Base-by-base conservation (phyloP, 2,888 invertebrate species). In the Drosophila niveifrons region DNA sequence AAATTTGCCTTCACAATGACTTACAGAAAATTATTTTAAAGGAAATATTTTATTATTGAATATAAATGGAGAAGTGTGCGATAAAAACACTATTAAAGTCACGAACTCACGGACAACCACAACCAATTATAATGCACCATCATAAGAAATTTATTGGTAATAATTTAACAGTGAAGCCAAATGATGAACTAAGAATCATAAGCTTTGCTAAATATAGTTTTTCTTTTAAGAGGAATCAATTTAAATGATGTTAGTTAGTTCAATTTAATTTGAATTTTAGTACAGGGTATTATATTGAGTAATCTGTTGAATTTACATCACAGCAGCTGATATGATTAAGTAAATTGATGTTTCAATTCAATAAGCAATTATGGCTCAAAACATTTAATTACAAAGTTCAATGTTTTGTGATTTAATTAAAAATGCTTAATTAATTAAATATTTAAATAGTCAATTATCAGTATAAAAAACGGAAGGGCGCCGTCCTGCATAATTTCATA, bases 361-460 rank as follows among this genome's bases (percentile, higher is more conserved):
- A 36, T 36, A 36, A 36, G 36, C 36, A 36, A 36, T 36, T 36
- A 36, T 36, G 6, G 43, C 31, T 55, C 41, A 64, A 56, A 63
- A 66, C 23, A 61, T 63, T 70, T 48, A 69, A 75, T 64, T 69
- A 23, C 29, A 52, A 41, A 51, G 29, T 34, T 29, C n/a, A 48
- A 23, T 57, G 51, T 53, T 44, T 23, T 18, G 9, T 46, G 36
- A 66, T 67, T 74, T 59, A 65, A 75, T 80, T 78, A 72, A 72
- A 68, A 58, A 55, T 55, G 1, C 13, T 43, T 56, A 53, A 72
- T 67, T 69, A 61, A 66, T 65, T 63, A 66, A 68, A 65, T 75
- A 68, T 78, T 83, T 72, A 66, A 76, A 78, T 53, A 66, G 55
- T 70, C 55, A 64, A 86, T 80, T 78, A 75, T 34, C 63, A 70